Conservation (phyloP, 2,888 invertebrate genomes). For the Folsomia manolachei region DNA sequence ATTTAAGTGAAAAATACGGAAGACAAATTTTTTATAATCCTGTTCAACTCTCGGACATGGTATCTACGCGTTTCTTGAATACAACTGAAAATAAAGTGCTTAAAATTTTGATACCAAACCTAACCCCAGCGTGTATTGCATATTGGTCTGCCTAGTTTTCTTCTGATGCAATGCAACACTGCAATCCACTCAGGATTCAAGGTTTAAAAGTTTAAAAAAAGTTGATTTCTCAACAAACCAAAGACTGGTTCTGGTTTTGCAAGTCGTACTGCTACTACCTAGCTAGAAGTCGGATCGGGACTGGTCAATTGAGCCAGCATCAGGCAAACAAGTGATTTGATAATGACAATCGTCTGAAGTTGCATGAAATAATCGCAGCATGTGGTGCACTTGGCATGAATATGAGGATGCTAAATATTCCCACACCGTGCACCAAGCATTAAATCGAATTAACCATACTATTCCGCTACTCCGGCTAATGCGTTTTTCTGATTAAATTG, state of each 20-base stretch:
- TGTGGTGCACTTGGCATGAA: neutral
- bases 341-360: neutral
- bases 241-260: neutral
- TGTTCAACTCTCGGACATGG: too few relatives aligned
- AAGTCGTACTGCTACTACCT: too few relatives aligned
- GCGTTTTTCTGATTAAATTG: neutral
- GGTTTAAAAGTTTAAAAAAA: neutral
- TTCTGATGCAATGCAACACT: neutral
- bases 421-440: neutral
- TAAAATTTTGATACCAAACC: neutral
- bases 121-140: too few relatives aligned
- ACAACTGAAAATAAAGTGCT: neutral
- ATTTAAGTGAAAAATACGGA: neutral
- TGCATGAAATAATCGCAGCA: neutral
- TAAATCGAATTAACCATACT: neutral
- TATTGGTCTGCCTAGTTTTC: neutral
- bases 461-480: neutral
- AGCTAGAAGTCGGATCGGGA: neutral
- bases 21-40: neutral
- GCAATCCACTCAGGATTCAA: neutral
- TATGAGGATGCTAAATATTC: neutral
- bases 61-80: neutral
- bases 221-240: slow-evolving; percentile 1
- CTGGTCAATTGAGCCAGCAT: neutral
- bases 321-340: neutral